Evolutionary conservation across 2,797 vertebrate species (phyloP).

Genomic region (Ammospiza maritima): DNA sequence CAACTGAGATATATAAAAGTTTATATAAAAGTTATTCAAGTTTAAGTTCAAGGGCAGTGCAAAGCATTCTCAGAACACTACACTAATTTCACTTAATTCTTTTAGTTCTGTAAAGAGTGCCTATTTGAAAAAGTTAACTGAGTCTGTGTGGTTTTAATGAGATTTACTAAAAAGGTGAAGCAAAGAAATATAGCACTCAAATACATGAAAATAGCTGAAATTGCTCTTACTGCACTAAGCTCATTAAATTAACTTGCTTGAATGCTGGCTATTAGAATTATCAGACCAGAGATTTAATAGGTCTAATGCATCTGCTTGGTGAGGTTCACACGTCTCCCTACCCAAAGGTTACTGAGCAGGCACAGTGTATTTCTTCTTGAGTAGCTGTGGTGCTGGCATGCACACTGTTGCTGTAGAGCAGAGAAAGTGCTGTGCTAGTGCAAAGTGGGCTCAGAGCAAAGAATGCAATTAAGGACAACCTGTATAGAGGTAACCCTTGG

Average conservation of each 20-base stretch:
- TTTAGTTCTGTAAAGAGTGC: neutral
- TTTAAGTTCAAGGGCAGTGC: neutral
- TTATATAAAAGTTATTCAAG: neutral
- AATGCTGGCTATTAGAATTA: constrained; percentile 26
- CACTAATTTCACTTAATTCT: constrained; percentile 11
- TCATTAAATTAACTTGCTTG: constrained; percentile 33
- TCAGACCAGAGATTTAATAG: constrained; percentile 27
- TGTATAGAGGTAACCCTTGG: neutral
- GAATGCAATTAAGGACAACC: neutral
- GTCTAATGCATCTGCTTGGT: constrained; percentile 2
- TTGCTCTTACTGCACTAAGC: neutral
- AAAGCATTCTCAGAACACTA: neutral
- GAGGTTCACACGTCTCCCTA: neutral
- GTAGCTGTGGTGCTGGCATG: neutral
- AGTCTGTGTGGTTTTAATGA: constrained; percentile 10
- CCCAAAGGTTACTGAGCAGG: neutral
- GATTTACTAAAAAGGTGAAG: constrained; percentile 40
- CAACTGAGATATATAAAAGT: neutral
- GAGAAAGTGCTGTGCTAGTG: neutral
- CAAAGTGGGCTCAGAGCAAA: neutral
- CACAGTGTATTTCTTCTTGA: neutral
- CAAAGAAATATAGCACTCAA: constrained; percentile 15
- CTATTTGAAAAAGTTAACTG: constrained; percentile 22
- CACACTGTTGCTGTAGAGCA: neutral
- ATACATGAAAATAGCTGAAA: constrained; percentile 40